These are phyloP conservation scores for Acanthochromis polyacanthus DNA, from an alignment of 2,113 vertebrate genomes.

Conservation along the genomic window DNA sequence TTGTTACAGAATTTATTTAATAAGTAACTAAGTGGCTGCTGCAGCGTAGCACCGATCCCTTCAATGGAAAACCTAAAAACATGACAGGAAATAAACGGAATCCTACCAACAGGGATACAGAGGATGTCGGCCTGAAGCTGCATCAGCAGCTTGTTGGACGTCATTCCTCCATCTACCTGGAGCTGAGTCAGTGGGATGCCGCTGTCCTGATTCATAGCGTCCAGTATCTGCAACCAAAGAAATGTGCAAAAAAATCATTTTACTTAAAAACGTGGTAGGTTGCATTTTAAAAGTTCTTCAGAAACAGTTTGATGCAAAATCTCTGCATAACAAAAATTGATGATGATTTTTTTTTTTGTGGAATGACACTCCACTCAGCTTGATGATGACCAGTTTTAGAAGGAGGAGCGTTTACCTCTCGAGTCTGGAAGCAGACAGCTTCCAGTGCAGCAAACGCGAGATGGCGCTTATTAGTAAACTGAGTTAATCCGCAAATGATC, in stretches of 20 bases:
- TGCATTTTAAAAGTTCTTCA: too few species aligned
- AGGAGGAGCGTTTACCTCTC: conserved; percentile 82
- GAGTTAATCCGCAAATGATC: conserved; percentile 96
- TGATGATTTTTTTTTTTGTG: too few species aligned
- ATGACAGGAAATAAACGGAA: background rate
- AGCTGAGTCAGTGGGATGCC: conserved; percentile 92
- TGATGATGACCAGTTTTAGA: background rate
- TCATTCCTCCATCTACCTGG: conserved; percentile 97
- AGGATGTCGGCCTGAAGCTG: conserved; percentile 96
- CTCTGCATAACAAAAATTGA: too few species aligned
- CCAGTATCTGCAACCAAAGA: conserved; percentile 87
- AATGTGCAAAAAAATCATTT: background rate
- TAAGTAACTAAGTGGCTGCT: too few species aligned
- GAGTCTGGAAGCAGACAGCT: conserved; percentile 95
- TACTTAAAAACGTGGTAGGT: background rate
- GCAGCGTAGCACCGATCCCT: too few species aligned
- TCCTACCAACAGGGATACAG: conserved; percentile 94
- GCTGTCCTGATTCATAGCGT: conserved; percentile 95
- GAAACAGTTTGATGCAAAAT: too few species aligned
- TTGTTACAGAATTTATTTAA: too few species aligned
- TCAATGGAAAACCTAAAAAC: too few species aligned
- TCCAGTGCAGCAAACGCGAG: conserved; percentile 94
- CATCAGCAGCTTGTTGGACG: conserved; percentile 93
- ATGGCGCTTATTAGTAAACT: conserved; percentile 95
- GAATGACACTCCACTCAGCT: too few species aligned